phyloP scores from a whole-genome alignment of 2,888 invertebrate genomes.

The Glaucopsyche alexis region DNA sequence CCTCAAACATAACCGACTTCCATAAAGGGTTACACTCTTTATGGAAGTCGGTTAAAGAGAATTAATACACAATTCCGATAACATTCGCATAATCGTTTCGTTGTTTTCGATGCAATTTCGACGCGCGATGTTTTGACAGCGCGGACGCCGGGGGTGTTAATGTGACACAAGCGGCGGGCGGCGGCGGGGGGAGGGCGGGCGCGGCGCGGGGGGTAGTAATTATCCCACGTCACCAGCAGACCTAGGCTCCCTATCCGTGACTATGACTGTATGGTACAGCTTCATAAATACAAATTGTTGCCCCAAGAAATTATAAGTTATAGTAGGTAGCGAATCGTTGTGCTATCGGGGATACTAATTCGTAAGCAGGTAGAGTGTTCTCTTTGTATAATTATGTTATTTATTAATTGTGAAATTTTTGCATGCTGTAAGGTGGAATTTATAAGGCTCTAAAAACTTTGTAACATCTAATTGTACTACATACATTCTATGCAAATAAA shows the following conservation, averaged over 20 bases:
- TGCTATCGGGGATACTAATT: too few species aligned
- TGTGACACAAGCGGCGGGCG: slow-evolving; percentile 67
- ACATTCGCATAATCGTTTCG: slow-evolving; percentile 44
- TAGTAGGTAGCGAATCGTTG: not conserved
- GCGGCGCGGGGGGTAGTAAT: slow-evolving; percentile 60
- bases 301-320: slow-evolving; percentile 34
- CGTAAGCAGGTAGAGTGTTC: too few species aligned
- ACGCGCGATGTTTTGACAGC: slow-evolving; percentile 73
- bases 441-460: too few species aligned
- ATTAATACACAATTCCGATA: slow-evolving; percentile 26
- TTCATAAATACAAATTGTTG: slow-evolving; percentile 43
- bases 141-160: slow-evolving; percentile 68
- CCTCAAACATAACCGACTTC: too few species aligned
- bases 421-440: too few species aligned
- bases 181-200: slow-evolving; percentile 42
- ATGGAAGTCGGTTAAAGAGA: not conserved
- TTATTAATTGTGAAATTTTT: too few species aligned
- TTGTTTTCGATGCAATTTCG: slow-evolving; percentile 59
- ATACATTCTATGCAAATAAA: too few species aligned
- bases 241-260: slow-evolving; percentile 68
- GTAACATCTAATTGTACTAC: too few species aligned
- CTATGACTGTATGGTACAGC: slow-evolving; percentile 51
- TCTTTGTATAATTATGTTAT: too few species aligned
- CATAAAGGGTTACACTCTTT: too few species aligned
- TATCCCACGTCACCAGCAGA: slow-evolving; percentile 76